A percentile compares a stretch with the other conserved stretches of the same genome.
These are phyloP conservation scores for Eleginops maclovinus DNA, from an alignment of 2,113 vertebrate genomes.

Conservation along the genomic window DNA sequence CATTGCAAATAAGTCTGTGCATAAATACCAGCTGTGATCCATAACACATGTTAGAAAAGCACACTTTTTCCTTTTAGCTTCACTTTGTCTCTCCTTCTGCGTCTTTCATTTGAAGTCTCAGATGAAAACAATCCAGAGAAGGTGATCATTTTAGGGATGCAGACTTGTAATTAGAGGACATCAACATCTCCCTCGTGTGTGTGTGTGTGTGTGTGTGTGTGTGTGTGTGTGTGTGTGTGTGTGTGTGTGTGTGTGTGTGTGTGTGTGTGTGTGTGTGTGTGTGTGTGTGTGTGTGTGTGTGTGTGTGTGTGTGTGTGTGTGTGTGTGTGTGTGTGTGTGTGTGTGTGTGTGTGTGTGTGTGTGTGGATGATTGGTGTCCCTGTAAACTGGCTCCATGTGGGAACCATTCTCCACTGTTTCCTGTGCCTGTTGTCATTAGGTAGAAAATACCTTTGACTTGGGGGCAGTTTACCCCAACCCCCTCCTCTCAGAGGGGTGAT, in stretches of 20 bases:
- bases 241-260: too few species aligned
- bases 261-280: too few species aligned
- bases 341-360: conserved; percentile 22
- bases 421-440: conserved; percentile 79
- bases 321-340: conserved; percentile 14
- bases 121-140: conserved; percentile 61
- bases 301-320: conserved; percentile 41
- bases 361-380: conserved; percentile 70
- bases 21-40: conserved; percentile 25
- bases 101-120: conserved; percentile 57
- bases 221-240: too few species aligned
- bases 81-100: conserved; percentile 36
- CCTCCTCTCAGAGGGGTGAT: conserved; percentile 72
- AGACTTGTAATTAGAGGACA: conserved; percentile 73
- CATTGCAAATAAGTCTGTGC: conserved; percentile 7
- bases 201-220: neutral
- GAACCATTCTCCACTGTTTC: conserved; percentile 76
- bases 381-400: conserved; percentile 78
- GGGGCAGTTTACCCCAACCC: conserved; percentile 63
- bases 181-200: conserved; percentile 54
- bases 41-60: conserved; percentile 21
- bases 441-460: conserved; percentile 75
- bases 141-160: conserved; percentile 64
- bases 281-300: conserved; percentile 1
- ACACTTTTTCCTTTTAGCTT: neutral